Evolutionary conservation across 2,797 vertebrate genomes (phyloP), one percentile per base, ranked within the genome.

Genomic region (Coracias cyanogaster): DNA sequence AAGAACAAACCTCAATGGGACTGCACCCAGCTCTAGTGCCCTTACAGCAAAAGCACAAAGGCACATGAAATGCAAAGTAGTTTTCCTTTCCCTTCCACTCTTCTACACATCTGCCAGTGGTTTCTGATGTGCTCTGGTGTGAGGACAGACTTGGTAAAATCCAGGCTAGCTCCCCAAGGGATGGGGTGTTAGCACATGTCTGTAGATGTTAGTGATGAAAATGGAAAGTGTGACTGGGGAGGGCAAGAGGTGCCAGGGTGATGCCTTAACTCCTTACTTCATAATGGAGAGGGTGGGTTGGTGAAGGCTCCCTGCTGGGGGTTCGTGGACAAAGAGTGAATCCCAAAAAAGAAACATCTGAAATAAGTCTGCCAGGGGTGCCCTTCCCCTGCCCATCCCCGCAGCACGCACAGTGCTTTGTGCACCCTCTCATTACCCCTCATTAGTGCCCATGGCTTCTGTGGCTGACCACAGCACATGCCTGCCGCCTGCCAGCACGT

Each of bases 71-170:
- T 25, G 22, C 6, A 60, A 72, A 95, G 64, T 46, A 67, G 12
- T 73, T 80, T 79, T 18, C 24, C 22, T 33, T 78, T 85, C 35
- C 46, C 62, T 78, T 60, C 35, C 43, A 55, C 84, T 89, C 37
- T 35, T 71, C 45, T 49, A 16, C 51, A 83, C 87, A 93, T 92
- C 94, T 94, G 93, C 65, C 72, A 46, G 87, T 83, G 76, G 65
- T 89, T 93, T 91, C 84, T 89, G 82, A 93, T 2, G 2, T 41
- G 61, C 46, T 83, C 31, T 74, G 74, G 28, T 83, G 57, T 46
- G 79, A 93, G 72, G 76, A 87, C 41, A 77, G 35, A 46, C 17
- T 86, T 80, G 21, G 84, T 71, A 86, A 96, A 92, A 93, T 39
- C 41, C n/a, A 29, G 66, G 45, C 55, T 55, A 89, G 78, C 35